Conservation (phyloP, 2,797 vertebrate genomes). For the Ctenopoma multispine region DNA sequence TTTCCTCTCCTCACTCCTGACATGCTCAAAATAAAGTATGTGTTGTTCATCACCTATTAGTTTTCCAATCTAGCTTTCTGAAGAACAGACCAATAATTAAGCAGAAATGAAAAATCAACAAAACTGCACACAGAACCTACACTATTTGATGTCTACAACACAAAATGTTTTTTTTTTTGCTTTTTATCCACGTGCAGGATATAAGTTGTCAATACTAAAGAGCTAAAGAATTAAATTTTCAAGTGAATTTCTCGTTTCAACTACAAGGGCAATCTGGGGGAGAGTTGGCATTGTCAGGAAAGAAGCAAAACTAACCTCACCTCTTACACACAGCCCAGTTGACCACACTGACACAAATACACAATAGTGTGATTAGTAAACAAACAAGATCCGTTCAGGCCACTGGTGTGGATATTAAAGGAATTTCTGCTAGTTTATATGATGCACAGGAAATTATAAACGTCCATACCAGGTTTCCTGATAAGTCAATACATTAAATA, state of each 20-base stretch:
- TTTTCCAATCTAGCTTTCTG: background rate
- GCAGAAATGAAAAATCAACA: background rate
- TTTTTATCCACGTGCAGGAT: background rate
- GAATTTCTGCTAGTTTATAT: slow-evolving; percentile 18
- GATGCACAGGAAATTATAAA: slow-evolving; percentile 1
- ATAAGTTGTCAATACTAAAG: background rate
- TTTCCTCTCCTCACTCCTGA: slow-evolving; percentile 20
- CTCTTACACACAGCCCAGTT: slow-evolving; percentile 8
- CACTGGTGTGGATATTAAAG: slow-evolving; percentile 4
- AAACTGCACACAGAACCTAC: background rate
- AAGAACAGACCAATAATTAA: background rate
- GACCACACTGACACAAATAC: slow-evolving; percentile 16
- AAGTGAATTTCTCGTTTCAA: slow-evolving; percentile 2
- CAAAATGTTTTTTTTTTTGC: background rate
- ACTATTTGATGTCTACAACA: background rate
- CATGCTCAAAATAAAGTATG: slow-evolving; percentile 16
- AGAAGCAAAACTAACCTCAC: slow-evolving; percentile 29
- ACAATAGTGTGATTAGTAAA: slow-evolving; percentile 28
- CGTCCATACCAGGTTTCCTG: background rate
- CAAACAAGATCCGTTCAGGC: slow-evolving; percentile 27
- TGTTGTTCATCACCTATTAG: slow-evolving; percentile 9
- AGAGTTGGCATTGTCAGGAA: slow-evolving; percentile 2
- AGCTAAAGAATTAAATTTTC: background rate
- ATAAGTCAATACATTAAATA: slow-evolving; percentile 1
- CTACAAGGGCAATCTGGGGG: background rate